Base-by-base conservation (phyloP, 2,888 invertebrate species). In the Leptinotarsa juncta region DNA sequence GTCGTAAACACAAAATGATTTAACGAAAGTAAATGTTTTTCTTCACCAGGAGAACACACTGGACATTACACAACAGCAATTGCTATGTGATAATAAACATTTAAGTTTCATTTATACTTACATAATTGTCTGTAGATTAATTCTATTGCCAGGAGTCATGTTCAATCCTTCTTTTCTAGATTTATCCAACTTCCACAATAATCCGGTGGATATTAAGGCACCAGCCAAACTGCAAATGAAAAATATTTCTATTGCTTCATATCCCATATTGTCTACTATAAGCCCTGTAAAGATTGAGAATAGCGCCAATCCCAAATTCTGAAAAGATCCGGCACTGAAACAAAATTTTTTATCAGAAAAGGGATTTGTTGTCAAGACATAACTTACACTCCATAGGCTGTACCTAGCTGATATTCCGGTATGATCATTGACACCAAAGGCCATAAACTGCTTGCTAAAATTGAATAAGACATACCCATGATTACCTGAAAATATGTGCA, bases 371-470 rank as follows among this genome's bases (percentile, higher is more conserved):
- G 55, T n/a, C 18, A 42, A 50, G 42, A 3, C 20, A 53, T 49
- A 20, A 90, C 96, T 93, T 91, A 97, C 97, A 98, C 95, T 89
- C 98, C 99, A 90, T 97, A 98, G 3, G 98, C 98, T 32, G 98
- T 97, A 67, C 97, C 98, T 68, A 98, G 89, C 87, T 98, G 97
- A 89, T 96, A 93, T 86, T 97, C 95, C 14, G 97, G 96, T 76
- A 97, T 94, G 77, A 98, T 94, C 77, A 97, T 89, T 1, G 98
- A 94, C 14, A 98, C 97, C 85, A 98, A 90, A 1, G 98, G 98
- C 99, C 99, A 99, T 67, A 99, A 90, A 73, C 97, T 96, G 88
- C 97, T 96, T 3, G 98, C 98, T 77, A 98, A 88, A 87, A 97
- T 91, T 1, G 98, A 97, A 87, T 98, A 99, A 0, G 96, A 92